Base-by-base conservation (phyloP, 2,888 invertebrate genomes). In the Drosophila setosimentum region DNA sequence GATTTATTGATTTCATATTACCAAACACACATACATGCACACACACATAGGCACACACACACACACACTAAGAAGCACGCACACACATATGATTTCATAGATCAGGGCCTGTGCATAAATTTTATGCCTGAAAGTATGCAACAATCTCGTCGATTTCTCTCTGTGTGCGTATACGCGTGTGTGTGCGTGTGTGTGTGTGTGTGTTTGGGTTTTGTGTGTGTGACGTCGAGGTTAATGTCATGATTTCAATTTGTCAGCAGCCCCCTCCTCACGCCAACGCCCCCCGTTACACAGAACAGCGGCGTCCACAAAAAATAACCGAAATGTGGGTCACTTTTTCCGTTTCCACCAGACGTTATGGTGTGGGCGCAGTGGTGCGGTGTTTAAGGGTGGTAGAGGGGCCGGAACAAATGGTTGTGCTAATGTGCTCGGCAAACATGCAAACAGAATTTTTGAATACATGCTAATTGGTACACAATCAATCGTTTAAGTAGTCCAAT, bases 1-100 rank as follows among this genome's bases (percentile, higher is more conserved):
- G 73, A 76, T 90, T 90, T 90, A 86, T 86, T 83, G 85, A 86
- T 86, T 86, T 86, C 78, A 82, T 90, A 85, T 85, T 85, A 87
- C 72, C 40, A 60, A 49, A 62, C 59, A 66, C 37, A 50, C 63
- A 42, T 53, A 51, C 68, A 1, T 58, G 42, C 66, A 54, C 58
- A 49, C 68, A 59, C 51, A 61, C 66, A 40, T 37, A n/a, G 32
- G 32, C 21, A 54, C 50, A 35, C 13, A 50, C 60, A 59, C 35
- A 13, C 33, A n/a, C 63, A 40, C 54, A 49, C 48, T n/a, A n/a
- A n/a, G n/a, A n/a, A n/a, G n/a, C n/a, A n/a, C 63, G 40, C 54
- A 49, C 48, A 70, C 37, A 76, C 58, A 55, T 49, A 59, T 54
- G 27, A 13, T 21, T 62, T 32, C 24, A 53, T 48, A 66, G 80